Conservation (phyloP, 1,140 invertebrate genomes). For the Drosophila pandora region DNA sequence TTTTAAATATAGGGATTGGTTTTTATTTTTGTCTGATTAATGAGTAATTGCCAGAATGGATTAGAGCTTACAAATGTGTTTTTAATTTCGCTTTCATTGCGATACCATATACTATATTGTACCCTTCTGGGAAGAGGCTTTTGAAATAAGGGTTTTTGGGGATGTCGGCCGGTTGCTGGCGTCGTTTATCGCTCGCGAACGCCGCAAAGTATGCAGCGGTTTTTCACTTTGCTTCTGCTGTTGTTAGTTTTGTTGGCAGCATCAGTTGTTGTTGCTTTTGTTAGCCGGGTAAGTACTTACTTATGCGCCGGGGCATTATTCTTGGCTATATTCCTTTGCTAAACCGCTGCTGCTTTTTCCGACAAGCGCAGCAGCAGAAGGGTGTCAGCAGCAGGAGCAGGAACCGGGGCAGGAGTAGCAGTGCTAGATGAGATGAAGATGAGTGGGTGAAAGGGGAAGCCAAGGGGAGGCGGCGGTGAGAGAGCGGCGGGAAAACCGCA, state of each 20-base stretch:
- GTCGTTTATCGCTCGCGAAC: conserved; percentile 71
- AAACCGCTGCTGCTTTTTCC: conserved; percentile 60
- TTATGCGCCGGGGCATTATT: conserved; percentile 76
- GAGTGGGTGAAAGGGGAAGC: not conserved
- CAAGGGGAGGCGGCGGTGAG: conserved; percentile 18
- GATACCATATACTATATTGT: conserved; percentile 2
- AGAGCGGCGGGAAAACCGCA: conserved; percentile 47
- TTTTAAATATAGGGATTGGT: not conserved
- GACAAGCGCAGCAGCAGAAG: conserved; percentile 17
- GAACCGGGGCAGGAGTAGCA: not conserved
- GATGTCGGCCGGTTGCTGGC: conserved; percentile 14
- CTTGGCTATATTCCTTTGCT: conserved; percentile 68
- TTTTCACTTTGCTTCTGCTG: conserved; percentile 61
- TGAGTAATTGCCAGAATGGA: not conserved
- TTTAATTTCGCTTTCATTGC: conserved; percentile 38
- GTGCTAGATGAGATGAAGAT: conserved; percentile 28
- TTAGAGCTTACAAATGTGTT: conserved; percentile 32
- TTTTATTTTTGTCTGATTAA: not conserved
- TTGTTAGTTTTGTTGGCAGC: conserved; percentile 35
- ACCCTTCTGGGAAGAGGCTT: not conserved
- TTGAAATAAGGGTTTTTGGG: not conserved
- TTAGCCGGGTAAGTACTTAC: conserved; percentile 66
- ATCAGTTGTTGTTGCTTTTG: conserved; percentile 27
- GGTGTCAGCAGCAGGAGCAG: conserved; percentile 18
- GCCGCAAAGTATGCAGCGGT: conserved; percentile 72